phyloP scores from a whole-genome alignment of 2,888 invertebrate genomes.

The Tortrix viridana region DNA sequence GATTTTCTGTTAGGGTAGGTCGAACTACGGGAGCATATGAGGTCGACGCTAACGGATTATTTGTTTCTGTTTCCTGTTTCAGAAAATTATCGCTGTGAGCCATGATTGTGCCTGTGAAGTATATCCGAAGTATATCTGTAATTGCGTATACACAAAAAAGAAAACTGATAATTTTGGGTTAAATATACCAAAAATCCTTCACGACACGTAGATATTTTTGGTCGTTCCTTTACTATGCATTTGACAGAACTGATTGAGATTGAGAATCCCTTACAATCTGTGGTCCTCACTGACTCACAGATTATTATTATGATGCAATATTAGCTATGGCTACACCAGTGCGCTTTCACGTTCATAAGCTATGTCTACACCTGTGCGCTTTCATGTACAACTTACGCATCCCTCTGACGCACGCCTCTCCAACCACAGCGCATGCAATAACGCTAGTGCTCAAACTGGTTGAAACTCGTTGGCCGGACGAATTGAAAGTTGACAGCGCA shows the following conservation, averaged over 20 bases:
- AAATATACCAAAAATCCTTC: conserved; percentile 26
- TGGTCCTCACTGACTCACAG: too few species aligned
- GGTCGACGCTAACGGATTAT: conserved; percentile 11
- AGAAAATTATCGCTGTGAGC: conserved; percentile 26
- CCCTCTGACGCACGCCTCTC: too few species aligned
- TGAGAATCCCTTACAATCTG: too few species aligned
- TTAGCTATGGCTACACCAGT: too few species aligned
- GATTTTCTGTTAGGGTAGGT: conserved; percentile 2
- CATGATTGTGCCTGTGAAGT: conserved; percentile 11
- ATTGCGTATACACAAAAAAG: conserved; percentile 12
- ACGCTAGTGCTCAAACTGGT: too few species aligned
- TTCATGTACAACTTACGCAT: too few species aligned
- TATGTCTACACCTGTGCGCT: too few species aligned
- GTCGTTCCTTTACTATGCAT: conserved; percentile 22
- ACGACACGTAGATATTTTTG: conserved; percentile 31
- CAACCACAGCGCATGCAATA: too few species aligned
- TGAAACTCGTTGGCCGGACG: too few species aligned
- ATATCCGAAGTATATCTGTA: not conserved
- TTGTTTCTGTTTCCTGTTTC: conserved; percentile 13
- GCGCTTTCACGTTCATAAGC: too few species aligned
- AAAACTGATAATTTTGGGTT: conserved; percentile 30
- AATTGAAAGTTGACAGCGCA: too few species aligned
- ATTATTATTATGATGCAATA: too few species aligned
- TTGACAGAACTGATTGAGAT: conserved; percentile 4
- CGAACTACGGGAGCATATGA: conserved; percentile 8